phyloP scores from a whole-genome alignment of 1,140 invertebrate genomes.

The Lordiphosa collinella region DNA sequence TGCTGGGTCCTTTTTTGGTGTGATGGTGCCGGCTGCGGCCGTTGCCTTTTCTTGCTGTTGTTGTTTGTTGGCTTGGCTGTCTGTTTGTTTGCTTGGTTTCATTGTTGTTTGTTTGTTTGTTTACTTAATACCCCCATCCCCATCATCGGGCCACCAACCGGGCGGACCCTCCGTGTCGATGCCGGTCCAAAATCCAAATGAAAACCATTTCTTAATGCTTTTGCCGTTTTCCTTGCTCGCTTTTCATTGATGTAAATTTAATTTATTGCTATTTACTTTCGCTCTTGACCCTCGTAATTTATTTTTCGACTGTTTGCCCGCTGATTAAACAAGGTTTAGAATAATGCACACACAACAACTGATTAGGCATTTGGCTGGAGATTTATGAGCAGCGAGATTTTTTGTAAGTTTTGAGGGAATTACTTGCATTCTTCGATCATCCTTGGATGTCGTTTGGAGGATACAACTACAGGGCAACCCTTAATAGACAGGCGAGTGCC shows the following conservation, averaged over 20 bases:
- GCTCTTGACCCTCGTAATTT: constrained; percentile 55
- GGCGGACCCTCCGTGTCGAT: background rate
- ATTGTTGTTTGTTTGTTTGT: constrained; percentile 63
- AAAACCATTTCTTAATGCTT: constrained; percentile 58
- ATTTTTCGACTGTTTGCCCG: constrained; percentile 34
- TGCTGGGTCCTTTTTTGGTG: constrained; percentile 1
- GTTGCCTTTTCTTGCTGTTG: constrained; percentile 9
- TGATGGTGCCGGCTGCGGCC: background rate
- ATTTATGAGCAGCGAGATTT: constrained; percentile 19
- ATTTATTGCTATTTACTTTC: constrained; percentile 66
- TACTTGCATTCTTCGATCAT: background rate
- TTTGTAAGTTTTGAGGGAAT: too few species aligned
- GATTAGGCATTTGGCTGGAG: constrained; percentile 27
- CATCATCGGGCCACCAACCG: background rate
- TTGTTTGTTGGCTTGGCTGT: constrained; percentile 47
- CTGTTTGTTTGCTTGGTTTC: constrained; percentile 57
- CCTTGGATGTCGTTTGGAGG: background rate
- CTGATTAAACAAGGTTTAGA: constrained; percentile 11
- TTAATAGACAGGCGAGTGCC: constrained; percentile 31
- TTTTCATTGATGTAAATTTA: constrained; percentile 68
- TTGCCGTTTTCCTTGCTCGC: background rate
- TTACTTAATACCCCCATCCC: constrained; percentile 34
- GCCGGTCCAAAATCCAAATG: constrained; percentile 21
- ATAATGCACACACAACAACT: constrained; percentile 3
- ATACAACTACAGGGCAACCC: constrained; percentile 18